These are phyloP conservation scores for Aurelia coerulea DNA, from an alignment of 30 jellyfish, hydroid and myxozoan species.

Conservation along the genomic window DNA sequence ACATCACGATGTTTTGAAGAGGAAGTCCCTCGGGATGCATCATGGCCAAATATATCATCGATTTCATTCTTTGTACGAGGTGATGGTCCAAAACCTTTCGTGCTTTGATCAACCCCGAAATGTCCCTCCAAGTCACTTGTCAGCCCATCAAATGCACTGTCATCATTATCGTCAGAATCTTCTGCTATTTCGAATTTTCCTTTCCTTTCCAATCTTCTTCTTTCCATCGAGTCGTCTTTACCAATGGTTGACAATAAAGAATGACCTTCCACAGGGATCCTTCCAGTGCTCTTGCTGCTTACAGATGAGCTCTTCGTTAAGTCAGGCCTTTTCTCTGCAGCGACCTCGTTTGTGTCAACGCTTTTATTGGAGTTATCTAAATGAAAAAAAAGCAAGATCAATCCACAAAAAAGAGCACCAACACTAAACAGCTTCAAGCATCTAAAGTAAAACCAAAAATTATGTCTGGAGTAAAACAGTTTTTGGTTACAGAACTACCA, in stretches of 20 bases:
- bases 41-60: constrained; percentile 46
- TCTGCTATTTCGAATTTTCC: constrained; percentile 1
- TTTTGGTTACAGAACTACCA: too few relatives aligned
- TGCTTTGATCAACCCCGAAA: background rate
- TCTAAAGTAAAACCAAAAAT: too few relatives aligned
- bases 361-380: background rate
- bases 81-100: constrained; percentile 14
- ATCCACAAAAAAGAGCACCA: too few relatives aligned
- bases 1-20: constrained; percentile 1
- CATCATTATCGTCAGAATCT: constrained; percentile 24
- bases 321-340: too few relatives aligned
- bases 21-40: background rate
- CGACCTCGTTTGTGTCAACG: background rate
- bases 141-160: constrained; percentile 2
- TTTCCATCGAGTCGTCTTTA: constrained; percentile 10
- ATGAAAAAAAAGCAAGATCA: background rate
- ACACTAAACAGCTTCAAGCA: too few relatives aligned
- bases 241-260: background rate
- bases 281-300: background rate
- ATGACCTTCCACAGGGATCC: background rate
- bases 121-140: background rate
- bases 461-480: too few relatives aligned
- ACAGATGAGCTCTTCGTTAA: too few relatives aligned
- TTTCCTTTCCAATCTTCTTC: constrained; percentile 16
- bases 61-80: constrained; percentile 21